Percentiles rank a stretch among this genome's conserved stretches.
Conservation (phyloP, 2,888 invertebrate genomes). For the Metalampra italica region DNA sequence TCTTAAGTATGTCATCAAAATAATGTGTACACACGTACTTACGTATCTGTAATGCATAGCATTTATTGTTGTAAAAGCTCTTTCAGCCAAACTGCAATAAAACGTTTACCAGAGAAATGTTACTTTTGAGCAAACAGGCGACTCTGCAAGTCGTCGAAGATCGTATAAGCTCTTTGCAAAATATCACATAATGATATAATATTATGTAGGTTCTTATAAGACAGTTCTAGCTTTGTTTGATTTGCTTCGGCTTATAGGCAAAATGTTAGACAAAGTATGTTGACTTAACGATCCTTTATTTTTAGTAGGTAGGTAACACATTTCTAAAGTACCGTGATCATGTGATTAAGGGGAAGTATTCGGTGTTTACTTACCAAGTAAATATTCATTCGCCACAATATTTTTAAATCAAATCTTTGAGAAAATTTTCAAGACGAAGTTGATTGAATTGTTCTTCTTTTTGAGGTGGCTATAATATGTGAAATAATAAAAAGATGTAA, state of each 20-base stretch:
- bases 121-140: slow-evolving; percentile 51
- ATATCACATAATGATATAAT: slow-evolving; percentile 23
- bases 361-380: too few species aligned
- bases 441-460: too few species aligned
- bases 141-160: slow-evolving; percentile 46
- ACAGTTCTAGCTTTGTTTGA: slow-evolving; percentile 31
- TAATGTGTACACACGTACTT: not conserved
- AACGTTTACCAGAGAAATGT: slow-evolving; percentile 51
- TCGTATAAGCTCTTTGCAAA: slow-evolving; percentile 49
- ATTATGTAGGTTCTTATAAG: slow-evolving; percentile 42
- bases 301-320: too few species aligned
- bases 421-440: too few species aligned
- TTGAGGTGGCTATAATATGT: too few species aligned
- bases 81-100: slow-evolving; percentile 17
- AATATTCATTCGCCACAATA: too few species aligned
- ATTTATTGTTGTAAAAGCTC: not conserved
- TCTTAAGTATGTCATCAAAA: too few species aligned
- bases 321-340: too few species aligned
- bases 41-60: not conserved
- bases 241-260: not conserved
- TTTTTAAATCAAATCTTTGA: too few species aligned
- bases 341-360: too few species aligned
- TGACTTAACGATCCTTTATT: too few species aligned
- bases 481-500: too few species aligned
- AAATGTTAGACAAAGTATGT: not conserved